Percentiles rank a stretch among this genome's conserved stretches.
Conservation (phyloP, 1,140 invertebrate species). For the Epicauta chinensis region DNA sequence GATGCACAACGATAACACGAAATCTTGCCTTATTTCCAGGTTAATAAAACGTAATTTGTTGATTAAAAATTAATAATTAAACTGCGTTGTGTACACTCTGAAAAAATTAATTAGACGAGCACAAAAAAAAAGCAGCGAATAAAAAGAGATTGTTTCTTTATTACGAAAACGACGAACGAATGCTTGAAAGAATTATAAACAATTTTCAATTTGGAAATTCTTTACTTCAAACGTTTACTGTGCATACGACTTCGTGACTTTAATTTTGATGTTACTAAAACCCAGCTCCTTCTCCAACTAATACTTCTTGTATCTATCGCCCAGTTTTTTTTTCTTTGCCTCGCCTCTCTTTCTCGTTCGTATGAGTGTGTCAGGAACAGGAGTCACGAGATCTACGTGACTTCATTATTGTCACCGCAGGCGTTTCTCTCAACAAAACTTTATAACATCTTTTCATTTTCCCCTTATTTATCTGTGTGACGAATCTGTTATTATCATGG, state of each 20-base stretch:
- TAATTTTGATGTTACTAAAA: not conserved
- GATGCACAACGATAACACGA: no score
- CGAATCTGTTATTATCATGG: no score
- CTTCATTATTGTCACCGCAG: constrained; percentile 1
- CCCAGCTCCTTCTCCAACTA: no score
- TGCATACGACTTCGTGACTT: not conserved
- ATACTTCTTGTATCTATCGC: not conserved
- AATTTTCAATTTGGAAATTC: not conserved
- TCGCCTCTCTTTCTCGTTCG: not conserved
- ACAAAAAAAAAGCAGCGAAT: no score
- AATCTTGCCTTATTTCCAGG: no score
- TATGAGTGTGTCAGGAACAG: not conserved
- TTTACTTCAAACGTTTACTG: not conserved
- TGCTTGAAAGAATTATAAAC: not conserved
- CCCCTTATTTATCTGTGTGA: no score
- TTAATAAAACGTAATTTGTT: no score
- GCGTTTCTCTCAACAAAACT: not conserved
- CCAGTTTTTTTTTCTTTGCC: not conserved
- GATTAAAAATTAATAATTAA: no score
- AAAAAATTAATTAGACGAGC: no score
- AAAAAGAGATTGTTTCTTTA: no score
- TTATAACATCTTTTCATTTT: constrained; percentile 1
- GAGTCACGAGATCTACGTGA: not conserved
- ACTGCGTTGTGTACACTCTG: no score
- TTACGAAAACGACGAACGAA: no score